These are phyloP conservation scores for Phoenicopterus ruber DNA, from an alignment of 2,113 vertebrate genomes.

Conservation along the genomic window DNA sequence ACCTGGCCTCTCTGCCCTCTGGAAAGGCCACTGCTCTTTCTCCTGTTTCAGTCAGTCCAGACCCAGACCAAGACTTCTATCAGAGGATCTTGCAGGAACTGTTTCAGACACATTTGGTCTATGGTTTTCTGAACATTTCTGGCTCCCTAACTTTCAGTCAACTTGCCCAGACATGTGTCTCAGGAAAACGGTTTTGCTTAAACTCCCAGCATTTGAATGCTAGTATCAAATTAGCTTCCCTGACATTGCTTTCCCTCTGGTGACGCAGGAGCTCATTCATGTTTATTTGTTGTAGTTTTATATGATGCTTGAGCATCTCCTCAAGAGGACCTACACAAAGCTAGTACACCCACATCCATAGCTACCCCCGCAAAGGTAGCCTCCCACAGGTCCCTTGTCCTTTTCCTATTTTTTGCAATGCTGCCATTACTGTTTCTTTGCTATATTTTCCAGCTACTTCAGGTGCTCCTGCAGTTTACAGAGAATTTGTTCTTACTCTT, in stretches of 20 bases:
- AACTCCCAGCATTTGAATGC: not conserved
- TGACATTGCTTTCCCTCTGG: not conserved
- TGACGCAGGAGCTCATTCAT: not conserved
- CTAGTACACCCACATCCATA: not conserved
- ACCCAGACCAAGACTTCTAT: not conserved
- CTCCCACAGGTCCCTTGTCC: no score
- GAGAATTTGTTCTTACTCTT: not conserved
- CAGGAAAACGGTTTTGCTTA: not conserved
- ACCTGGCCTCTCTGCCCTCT: not conserved
- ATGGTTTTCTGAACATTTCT: not conserved
- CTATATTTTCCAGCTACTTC: not conserved
- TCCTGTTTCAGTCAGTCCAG: not conserved
- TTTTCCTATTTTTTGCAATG: not conserved
- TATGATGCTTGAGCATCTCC: not conserved
- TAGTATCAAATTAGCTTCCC: not conserved
- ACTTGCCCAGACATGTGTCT: rapidly evolving
- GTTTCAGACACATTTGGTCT: not conserved
- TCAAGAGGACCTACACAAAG: not conserved
- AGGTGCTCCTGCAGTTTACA: not conserved
- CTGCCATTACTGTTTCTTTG: not conserved
- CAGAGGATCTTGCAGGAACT: not conserved
- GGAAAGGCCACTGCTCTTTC: not conserved
- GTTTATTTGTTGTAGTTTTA: not conserved
- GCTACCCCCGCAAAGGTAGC: no score
- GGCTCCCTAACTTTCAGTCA: not conserved